phyloP scores from a whole-genome alignment of 1,140 invertebrate genomes.

The Drosophila repletoides region DNA sequence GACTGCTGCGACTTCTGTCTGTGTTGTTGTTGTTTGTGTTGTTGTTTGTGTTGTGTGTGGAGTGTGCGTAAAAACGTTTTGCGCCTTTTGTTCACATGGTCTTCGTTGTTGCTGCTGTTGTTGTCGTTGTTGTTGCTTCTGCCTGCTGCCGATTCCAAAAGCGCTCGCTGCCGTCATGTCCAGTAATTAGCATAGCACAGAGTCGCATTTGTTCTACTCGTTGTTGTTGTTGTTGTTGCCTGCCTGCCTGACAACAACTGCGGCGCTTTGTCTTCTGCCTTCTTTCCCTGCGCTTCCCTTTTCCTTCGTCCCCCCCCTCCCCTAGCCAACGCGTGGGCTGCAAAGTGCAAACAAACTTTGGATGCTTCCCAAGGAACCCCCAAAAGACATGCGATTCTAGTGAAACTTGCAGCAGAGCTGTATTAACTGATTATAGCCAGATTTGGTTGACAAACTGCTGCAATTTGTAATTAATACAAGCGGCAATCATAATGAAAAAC shows the following conservation, averaged over 20 bases:
- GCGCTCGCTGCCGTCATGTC: conserved; percentile 65
- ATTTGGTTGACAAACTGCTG: conserved; percentile 10
- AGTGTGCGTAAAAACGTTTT: conserved; percentile 74
- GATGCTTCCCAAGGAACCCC: neutral
- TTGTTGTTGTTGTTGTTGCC: conserved; percentile 27
- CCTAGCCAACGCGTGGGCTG: conserved; percentile 8
- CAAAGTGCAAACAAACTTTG: neutral
- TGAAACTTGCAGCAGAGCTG: neutral
- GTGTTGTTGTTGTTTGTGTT: neutral
- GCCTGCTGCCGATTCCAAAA: conserved; percentile 44
- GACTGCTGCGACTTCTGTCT: conserved; percentile 38
- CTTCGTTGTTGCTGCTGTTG: conserved; percentile 18
- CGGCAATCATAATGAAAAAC: conserved; percentile 11
- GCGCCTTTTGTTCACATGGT: conserved; percentile 55
- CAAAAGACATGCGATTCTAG: neutral
- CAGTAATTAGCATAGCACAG: conserved; percentile 77
- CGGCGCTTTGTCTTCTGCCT: conserved; percentile 62
- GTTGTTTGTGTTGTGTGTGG: conserved; percentile 17
- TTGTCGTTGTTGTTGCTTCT: conserved; percentile 19
- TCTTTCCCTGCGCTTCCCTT: neutral
- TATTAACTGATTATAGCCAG: too few relatives aligned
- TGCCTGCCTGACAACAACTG: too few relatives aligned
- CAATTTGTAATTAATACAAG: conserved; percentile 17
- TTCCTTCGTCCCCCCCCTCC: too few relatives aligned
- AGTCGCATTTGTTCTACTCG: conserved; percentile 42